Evolutionary conservation across 2,888 invertebrate species (phyloP).

Genomic region (Poecilus cupreus): DNA sequence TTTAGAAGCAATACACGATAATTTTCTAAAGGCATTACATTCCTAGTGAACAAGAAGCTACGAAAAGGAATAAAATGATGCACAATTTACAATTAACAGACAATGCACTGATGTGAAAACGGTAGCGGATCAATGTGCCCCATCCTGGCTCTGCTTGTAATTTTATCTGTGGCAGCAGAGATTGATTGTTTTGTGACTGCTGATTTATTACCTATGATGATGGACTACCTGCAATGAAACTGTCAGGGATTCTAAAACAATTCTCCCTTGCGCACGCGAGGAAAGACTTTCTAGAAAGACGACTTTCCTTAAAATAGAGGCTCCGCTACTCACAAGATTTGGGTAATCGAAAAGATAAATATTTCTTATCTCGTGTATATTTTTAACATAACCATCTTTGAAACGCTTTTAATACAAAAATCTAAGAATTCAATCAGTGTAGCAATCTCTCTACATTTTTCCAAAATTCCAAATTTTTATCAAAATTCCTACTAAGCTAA

Average conservation of each 20-base stretch:
- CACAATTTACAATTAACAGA: constrained; percentile 55
- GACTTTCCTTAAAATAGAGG: no score
- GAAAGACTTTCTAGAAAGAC: no score
- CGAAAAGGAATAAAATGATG: constrained; percentile 39
- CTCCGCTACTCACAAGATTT: no score
- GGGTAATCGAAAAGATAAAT: no score
- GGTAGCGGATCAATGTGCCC: constrained; percentile 39
- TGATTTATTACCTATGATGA: constrained; percentile 47
- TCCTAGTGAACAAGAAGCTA: neutral
- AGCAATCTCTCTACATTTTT: constrained; percentile 5
- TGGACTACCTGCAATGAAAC: constrained; percentile 17
- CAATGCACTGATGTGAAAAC: constrained; percentile 52
- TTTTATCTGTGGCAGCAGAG: constrained; percentile 45
- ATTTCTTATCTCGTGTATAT: no score
- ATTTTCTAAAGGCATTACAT: constrained; percentile 52
- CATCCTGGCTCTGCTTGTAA: constrained; percentile 14
- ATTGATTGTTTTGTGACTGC: constrained; percentile 54
- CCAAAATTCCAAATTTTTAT: neutral
- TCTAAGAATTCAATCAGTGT: neutral
- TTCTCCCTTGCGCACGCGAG: no score
- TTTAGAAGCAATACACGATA: constrained; percentile 53
- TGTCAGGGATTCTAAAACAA: neutral
- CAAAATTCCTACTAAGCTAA: neutral
- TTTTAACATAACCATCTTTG: no score
- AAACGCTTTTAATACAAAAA: neutral